A percentile compares a stretch with the other conserved stretches of the same genome.
These are phyloP conservation scores for Girardinus metallicus DNA, from an alignment of 2,797 vertebrate genomes.

Conservation along the genomic window DNA sequence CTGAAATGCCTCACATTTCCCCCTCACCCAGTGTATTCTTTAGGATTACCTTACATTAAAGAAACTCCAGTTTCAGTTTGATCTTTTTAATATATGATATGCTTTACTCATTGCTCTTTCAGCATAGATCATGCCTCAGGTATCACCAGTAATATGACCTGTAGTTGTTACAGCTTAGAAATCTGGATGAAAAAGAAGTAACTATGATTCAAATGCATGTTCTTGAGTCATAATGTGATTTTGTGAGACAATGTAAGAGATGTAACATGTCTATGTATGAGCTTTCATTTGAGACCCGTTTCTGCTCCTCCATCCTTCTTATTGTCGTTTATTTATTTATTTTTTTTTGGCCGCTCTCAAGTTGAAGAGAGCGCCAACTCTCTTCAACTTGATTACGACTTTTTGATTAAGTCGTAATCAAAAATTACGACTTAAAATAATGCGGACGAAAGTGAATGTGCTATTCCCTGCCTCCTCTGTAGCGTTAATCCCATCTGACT, in stretches of 20 bases:
- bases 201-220: neutral
- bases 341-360: neutral
- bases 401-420: no score
- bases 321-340: neutral
- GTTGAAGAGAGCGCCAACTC: no score
- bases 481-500: constrained; percentile 12
- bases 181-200: neutral
- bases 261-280: neutral
- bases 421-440: neutral
- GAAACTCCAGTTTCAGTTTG: neutral
- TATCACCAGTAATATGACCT: neutral
- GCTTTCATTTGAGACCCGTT: neutral
- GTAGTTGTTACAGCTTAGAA: neutral
- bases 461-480: neutral
- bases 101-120: neutral
- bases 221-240: neutral
- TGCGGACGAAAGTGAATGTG: neutral
- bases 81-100: neutral
- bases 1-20: neutral
- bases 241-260: neutral
- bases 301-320: neutral
- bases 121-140: neutral
- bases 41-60: neutral
- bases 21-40: neutral
- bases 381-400: no score